phyloP scores from a whole-genome alignment of 2,113 vertebrate genomes.

The Atherinomorus stipes region DNA sequence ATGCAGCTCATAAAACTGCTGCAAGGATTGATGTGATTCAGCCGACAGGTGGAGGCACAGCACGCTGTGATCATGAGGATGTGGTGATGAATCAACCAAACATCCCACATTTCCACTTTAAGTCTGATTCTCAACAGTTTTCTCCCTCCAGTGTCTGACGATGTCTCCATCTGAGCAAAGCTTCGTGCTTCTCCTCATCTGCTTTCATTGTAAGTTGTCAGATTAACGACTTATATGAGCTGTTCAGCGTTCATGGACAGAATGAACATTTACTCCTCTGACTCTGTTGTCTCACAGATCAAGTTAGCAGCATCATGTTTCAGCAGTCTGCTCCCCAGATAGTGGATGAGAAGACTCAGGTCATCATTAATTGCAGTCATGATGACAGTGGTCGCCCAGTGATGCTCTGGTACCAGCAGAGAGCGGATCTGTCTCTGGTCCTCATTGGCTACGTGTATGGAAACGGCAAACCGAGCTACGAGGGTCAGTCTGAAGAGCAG shows the following conservation, averaged over 20 bases:
- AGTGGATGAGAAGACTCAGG: no score
- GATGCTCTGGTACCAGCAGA: no score
- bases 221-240: neutral
- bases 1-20: no score
- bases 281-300: neutral
- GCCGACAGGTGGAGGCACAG: conserved; percentile 54
- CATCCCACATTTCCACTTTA: neutral
- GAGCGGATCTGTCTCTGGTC: conserved; percentile 22
- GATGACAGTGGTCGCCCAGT: no score
- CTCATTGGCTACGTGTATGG: conserved; percentile 50
- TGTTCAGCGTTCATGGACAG: fast-evolving
- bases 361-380: no score
- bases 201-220: conserved; percentile 12
- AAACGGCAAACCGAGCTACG: neutral
- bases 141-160: neutral
- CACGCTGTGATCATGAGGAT: conserved; percentile 9
- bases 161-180: conserved; percentile 3
- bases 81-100: conserved; percentile 11
- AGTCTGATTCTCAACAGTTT: neutral
- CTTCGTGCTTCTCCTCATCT: conserved; percentile 5
- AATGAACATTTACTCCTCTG: neutral
- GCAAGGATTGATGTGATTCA: neutral
- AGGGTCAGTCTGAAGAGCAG: conserved; percentile 22
- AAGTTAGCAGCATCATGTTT: no score
- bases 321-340: no score